Percentiles rank a stretch among this genome's conserved stretches.
Conservation (phyloP, 2,113 vertebrate species). For the Serilophus lunatus region DNA sequence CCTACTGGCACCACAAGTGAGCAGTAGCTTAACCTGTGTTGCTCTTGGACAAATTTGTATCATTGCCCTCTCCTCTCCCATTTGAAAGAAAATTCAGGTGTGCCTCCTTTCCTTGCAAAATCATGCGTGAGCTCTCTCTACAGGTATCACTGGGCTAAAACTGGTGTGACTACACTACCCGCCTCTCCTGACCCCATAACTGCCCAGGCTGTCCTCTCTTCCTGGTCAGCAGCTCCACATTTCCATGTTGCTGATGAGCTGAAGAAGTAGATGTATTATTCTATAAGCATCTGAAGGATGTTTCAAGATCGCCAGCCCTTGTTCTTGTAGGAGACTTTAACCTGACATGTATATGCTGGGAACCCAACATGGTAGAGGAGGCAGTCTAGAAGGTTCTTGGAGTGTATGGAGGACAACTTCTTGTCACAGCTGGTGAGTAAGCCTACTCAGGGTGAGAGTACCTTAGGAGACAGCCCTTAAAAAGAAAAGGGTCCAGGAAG, state of each 20-base stretch:
- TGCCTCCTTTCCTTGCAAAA: background rate
- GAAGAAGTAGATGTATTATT: too few relatives aligned
- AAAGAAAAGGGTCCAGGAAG: too few relatives aligned
- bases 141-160: background rate
- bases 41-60: background rate
- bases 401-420: too few relatives aligned
- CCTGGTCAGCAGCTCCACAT: background rate
- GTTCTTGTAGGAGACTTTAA: too few relatives aligned
- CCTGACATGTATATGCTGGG: too few relatives aligned
- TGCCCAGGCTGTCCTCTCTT: background rate
- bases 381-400: too few relatives aligned
- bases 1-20: background rate
- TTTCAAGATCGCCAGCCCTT: too few relatives aligned
- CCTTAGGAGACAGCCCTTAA: too few relatives aligned
- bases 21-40: background rate
- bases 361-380: too few relatives aligned
- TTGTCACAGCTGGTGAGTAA: too few relatives aligned
- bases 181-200: rapidly evolving
- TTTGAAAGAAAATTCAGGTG: background rate
- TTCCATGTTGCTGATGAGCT: background rate
- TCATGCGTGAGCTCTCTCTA: background rate
- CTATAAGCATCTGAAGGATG: too few relatives aligned
- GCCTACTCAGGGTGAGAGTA: too few relatives aligned
- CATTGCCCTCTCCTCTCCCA: background rate
- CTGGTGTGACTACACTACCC: background rate